Conservation (phyloP, 1,140 invertebrate species). For the Brachionus koreanus region DNA sequence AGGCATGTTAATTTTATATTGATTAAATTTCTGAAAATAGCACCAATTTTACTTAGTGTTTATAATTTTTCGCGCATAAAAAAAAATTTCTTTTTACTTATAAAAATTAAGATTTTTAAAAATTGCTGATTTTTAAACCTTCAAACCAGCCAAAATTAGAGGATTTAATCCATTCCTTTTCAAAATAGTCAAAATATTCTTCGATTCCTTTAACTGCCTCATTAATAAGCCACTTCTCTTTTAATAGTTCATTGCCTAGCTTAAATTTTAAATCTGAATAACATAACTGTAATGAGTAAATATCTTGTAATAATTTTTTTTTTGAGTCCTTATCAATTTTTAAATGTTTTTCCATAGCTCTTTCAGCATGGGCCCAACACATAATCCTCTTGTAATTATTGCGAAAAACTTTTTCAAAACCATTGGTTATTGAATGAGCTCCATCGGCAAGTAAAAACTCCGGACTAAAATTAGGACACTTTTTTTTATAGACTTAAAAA, state of each 20-base stretch:
- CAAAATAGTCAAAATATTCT: neutral
- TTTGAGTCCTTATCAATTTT: neutral
- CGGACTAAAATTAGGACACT: neutral
- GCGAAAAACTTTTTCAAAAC: neutral
- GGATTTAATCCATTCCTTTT: neutral
- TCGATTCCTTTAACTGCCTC: neutral
- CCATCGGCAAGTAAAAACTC: neutral
- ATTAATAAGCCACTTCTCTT: neutral
- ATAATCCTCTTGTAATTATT: neutral
- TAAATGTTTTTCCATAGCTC: neutral
- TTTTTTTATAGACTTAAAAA: neutral
- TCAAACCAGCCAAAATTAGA: neutral
- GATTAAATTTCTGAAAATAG: neutral
- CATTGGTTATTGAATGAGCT: neutral
- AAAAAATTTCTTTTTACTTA: neutral
- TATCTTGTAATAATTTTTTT: neutral
- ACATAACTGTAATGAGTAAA: neutral
- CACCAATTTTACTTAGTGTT: conserved; percentile 8
- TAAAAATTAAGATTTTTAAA: conserved; percentile 12
- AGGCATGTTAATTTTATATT: too few species aligned
- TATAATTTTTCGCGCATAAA: neutral
- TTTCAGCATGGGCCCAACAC: conserved; percentile 1
- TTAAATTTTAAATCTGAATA: neutral
- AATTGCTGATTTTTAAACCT: neutral
- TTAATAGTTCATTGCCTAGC: neutral